Base-by-base conservation (phyloP, 2,113 vertebrate genomes). In the Hirundichthys speculiger region DNA sequence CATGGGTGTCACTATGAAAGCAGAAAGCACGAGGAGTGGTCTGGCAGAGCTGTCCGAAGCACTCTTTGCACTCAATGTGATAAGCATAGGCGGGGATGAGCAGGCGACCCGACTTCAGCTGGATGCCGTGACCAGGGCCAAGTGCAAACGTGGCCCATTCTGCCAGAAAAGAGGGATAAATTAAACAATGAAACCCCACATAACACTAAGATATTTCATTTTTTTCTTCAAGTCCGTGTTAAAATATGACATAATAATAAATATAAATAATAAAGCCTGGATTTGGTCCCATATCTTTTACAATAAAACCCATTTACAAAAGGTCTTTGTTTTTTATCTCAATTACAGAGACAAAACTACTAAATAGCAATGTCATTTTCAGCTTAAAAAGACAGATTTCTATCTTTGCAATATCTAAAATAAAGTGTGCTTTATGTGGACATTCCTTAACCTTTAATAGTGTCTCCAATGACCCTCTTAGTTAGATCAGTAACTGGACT, bases 111-210 rank as follows among this genome's bases (percentile, higher is more conserved):
- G 94, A 96, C 30, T 90, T 94, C 69, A 99, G 90, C 89, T 98
- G 96, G 65, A 97, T 92, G 0, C 97, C 96, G 0, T 98, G 97
- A 3, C 96, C 96, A 0, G 97, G 97, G 13, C 98, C 96, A 2
- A 99, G 89, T 0, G 95, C 97, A 0, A 99, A 99, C 0, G 97
- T 99, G 0, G 97, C 97, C 97, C 97, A 99, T 16, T 94, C 96
- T 99, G 82, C n/a, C 43, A 25, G 48, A 22, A 34, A 47, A 42
- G 59, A 21, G 60, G 41, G 0, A 0, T 24, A 12, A 39, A 24
- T 12, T 1, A 19, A 18, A 41, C 7, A 15, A 18, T 14, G 8
- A 21, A 43, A 43, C 46, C 20, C 40, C 39, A 13, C 12, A 15
- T 22, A 18, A 3, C 9, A 47, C 47, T 30, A 45, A 45, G 21